Evolutionary conservation across 2,888 invertebrate species (phyloP), one percentile per base, ranked within the genome.

Genomic region (Dryadula phaetusa): DNA sequence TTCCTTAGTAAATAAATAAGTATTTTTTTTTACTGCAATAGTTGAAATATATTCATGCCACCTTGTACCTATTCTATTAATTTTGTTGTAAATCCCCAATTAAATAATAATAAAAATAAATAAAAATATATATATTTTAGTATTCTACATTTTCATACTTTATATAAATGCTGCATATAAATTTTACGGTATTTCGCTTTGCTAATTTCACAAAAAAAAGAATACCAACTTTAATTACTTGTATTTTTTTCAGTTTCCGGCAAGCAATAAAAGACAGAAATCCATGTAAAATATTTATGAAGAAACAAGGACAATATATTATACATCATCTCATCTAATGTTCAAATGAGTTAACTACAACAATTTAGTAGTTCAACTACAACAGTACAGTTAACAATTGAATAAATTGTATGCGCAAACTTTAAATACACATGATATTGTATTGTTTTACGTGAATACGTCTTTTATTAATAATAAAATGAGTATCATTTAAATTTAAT

Each of bases 271-370:
- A 76, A 76, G 58, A 46, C 76, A 70, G 28, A 71, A 56, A 62
- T 85, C 84, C 78, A 83, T 90, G 88, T 90, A 90, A 91, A 91
- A 88, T 90, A 88, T 91, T 90, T 90, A 89, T 94, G 85, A 94
- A 94, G 87, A 93, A 92, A 91, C 90, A 89, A 88, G 85, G 83
- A 87, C 83, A 89, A 91, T 88, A 92, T 90, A 87, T 88, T 88
- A 89, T 86, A 90, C 84, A 86, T 84, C 84, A 88, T 90, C 86
- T 88, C 54, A 54, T 54, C 73, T 77, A 88, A 84, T 85, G 90
- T 85, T 89, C 79, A 83, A 85, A 85, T 85, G 83, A 85, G 85
- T 85, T 84, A 87, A 88, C 85, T 90, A 90, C 86, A 90, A 90
- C 89, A 87, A 87, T 86, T 84, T 79, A 85, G 85, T 84, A 84